These are phyloP conservation scores for Megaptera novaeangliae DNA, from an alignment of 2,113 vertebrate genomes.

Conservation along the genomic window DNA sequence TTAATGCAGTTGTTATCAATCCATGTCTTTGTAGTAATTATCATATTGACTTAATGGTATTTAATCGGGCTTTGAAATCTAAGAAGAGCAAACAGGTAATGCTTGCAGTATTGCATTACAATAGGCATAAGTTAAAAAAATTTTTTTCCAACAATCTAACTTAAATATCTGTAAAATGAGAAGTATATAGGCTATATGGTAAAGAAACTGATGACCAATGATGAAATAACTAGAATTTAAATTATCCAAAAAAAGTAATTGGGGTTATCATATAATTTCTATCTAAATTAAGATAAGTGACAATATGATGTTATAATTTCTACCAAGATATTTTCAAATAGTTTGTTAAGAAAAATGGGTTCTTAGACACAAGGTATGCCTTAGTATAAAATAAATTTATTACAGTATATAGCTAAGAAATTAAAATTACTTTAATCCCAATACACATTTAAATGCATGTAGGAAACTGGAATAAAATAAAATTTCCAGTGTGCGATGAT, in stretches of 20 bases:
- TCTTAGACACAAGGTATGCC: background rate
- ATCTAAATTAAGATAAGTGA: background rate
- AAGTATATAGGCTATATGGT: background rate
- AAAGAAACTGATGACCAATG: background rate
- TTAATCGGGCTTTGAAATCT: background rate
- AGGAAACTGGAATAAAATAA: background rate
- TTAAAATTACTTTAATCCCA: background rate
- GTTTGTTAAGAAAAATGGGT: background rate
- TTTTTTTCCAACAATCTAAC: background rate
- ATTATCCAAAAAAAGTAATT: background rate
- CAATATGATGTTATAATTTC: background rate
- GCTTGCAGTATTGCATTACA: background rate
- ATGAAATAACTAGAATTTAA: background rate
- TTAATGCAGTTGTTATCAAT: background rate
- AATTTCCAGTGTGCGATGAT: background rate
- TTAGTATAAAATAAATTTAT: background rate
- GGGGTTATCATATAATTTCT: background rate
- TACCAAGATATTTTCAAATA: background rate
- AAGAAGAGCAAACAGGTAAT: background rate
- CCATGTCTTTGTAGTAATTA: background rate
- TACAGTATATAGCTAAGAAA: background rate
- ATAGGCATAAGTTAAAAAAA: rapidly evolving
- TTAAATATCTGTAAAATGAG: background rate
- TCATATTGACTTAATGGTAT: background rate
- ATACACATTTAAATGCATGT: background rate